Conservation (phyloP, 2,888 invertebrate genomes). For the Sthenelais limicola region DNA sequence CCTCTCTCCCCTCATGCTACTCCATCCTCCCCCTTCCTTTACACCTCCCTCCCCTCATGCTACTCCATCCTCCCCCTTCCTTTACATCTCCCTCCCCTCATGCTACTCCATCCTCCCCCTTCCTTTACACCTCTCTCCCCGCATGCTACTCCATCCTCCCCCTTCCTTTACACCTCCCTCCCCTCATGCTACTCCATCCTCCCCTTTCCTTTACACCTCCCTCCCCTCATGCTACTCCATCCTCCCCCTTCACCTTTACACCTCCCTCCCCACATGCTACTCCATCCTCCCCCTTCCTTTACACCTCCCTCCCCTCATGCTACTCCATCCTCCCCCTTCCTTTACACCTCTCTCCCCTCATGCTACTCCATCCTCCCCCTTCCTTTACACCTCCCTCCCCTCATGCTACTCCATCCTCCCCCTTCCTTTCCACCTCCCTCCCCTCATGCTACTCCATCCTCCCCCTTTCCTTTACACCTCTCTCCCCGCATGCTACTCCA, state of each 20-base stretch:
- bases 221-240: no score
- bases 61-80: neutral
- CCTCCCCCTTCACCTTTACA: no score
- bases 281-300: neutral
- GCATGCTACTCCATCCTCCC: no score
- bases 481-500: neutral
- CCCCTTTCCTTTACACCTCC: neutral
- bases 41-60: slow-evolving; percentile 1
- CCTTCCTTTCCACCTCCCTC: neutral
- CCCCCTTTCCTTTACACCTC: no score
- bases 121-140: no score
- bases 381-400: no score
- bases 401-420: neutral
- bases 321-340: neutral
- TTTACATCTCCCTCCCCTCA: no score
- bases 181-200: neutral
- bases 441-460: no score
- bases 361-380: no score
- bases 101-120: neutral
- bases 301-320: neutral
- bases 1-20: neutral
- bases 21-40: no score
- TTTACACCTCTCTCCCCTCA: no score
- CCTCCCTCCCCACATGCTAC: neutral
- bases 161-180: no score